Evolutionary conservation across 2,113 vertebrate species (phyloP).

Genomic region (Nyctibius bracteatus): DNA sequence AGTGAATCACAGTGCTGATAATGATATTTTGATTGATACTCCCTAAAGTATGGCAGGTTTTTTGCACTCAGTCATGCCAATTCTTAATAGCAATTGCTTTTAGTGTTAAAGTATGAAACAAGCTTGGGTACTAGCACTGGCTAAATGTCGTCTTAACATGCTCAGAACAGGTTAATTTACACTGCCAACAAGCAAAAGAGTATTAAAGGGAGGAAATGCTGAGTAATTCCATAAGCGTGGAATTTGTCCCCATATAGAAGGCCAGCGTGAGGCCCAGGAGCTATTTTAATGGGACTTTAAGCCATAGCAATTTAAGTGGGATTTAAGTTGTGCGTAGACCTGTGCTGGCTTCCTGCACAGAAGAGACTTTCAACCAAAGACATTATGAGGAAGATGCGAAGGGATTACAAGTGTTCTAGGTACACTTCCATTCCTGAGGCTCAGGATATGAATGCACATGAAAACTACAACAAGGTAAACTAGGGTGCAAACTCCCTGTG

Average conservation of each 20-base stretch:
- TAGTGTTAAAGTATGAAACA: background rate
- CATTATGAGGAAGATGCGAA: background rate
- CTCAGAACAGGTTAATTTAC: background rate
- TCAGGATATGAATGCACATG: background rate
- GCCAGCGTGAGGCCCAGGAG: background rate
- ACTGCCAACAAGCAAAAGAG: background rate
- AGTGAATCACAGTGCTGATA: background rate
- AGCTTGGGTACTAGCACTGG: background rate
- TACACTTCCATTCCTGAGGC: background rate
- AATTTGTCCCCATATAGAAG: background rate
- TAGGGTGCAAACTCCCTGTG: background rate
- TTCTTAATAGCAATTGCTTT: background rate
- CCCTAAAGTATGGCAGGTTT: background rate
- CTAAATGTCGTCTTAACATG: background rate
- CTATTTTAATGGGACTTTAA: constrained; percentile 29
- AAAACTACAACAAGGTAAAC: background rate
- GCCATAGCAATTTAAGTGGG: constrained; percentile 39
- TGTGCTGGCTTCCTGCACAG: background rate
- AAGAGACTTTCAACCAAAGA: background rate
- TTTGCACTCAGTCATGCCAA: background rate
- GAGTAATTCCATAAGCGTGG: background rate
- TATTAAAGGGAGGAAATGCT: background rate
- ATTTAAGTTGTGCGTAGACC: background rate
- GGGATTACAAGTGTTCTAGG: background rate
- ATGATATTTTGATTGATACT: background rate